Base-by-base conservation (phyloP, 2,797 vertebrate genomes). In the Rhinella marina region DNA sequence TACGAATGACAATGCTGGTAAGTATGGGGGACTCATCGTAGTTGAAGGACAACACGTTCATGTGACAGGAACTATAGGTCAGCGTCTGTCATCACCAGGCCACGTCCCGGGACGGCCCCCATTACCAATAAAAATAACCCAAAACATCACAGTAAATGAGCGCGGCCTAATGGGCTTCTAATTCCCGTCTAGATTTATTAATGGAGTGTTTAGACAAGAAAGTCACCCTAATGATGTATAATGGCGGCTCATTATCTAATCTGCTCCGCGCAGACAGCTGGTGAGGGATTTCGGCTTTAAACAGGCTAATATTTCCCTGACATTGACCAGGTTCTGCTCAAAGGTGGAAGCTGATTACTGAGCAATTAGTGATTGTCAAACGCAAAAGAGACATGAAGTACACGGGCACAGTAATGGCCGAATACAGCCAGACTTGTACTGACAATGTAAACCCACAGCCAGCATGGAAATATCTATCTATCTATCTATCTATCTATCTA, bases 221-320 rank as follows among this genome's bases (percentile, higher is more conserved):
- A 93, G 93, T 94, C 91, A 93, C 93, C 93, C 93, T 95, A 93
- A 94, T 96, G 94, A 94, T 92, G 91, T 92, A 93, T 95, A 95
- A 95, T 95, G 92, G 92, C 92, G 92, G 89, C 92, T 96, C 95
- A 95, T 94, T 93, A 95, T 94, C 89, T 90, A 91, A 93, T 94
- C 91, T 93, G 93, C 92, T 90, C 93, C 94, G 93, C 94, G 93
- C 94, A 95, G 92, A 92, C 94, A 95, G 94, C 95, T 95, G 94
- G 93, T 95, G 93, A 93, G 94, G 94, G 93, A 94, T 89, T 94
- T 94, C 91, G 91, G 92, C 90, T 93, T 92, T 93, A 93, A 94
- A 92, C 88, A 86, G 88, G 73, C 48, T 86, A 89, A 89, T 89
- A 89, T 89, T 89, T 89, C 25, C 77, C 29, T 82, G 75, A 86